A percentile compares a stretch with the other conserved stretches of the same genome.
Evolutionary conservation across 2,113 vertebrate species (phyloP).

Genomic region (Aplodontia rufa): DNA sequence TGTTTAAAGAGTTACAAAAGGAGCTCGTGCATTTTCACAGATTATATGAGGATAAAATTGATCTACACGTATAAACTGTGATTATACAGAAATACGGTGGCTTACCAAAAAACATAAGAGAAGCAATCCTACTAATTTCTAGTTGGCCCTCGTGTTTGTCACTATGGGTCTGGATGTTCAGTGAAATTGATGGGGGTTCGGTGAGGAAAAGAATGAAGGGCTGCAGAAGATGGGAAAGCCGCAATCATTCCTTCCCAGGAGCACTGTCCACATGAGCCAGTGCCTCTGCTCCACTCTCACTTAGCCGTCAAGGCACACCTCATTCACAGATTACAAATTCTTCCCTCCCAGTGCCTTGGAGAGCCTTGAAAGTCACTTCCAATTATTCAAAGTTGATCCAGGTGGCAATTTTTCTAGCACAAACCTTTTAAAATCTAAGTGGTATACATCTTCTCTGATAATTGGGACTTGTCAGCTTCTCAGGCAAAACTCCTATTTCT

Average conservation of each 20-base stretch:
- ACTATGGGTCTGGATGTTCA: not conserved
- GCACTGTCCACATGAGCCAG: not conserved
- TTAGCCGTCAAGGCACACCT: not conserved
- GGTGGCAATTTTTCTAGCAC: not conserved
- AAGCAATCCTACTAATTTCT: not conserved
- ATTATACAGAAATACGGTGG: not conserved
- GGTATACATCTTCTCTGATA: not conserved
- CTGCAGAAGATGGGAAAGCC: not conserved
- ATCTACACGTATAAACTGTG: not conserved
- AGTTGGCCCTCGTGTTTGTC: not conserved
- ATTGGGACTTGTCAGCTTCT: not conserved
- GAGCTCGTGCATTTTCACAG: not conserved
- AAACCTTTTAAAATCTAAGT: slow-evolving; percentile 9
- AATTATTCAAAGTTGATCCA: not conserved
- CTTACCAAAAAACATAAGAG: not conserved
- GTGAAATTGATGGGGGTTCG: not conserved
- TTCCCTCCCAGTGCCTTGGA: not conserved
- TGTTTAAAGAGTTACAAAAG: not conserved
- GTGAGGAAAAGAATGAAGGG: not conserved
- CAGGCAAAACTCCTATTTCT: not conserved
- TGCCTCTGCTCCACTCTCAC: not conserved
- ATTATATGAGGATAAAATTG: not conserved
- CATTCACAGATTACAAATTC: not conserved
- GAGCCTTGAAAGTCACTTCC: not conserved
- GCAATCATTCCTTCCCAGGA: not conserved